Evolutionary conservation across 2,113 vertebrate genomes (phyloP).

Genomic region (Bubo blakistoni): DNA sequence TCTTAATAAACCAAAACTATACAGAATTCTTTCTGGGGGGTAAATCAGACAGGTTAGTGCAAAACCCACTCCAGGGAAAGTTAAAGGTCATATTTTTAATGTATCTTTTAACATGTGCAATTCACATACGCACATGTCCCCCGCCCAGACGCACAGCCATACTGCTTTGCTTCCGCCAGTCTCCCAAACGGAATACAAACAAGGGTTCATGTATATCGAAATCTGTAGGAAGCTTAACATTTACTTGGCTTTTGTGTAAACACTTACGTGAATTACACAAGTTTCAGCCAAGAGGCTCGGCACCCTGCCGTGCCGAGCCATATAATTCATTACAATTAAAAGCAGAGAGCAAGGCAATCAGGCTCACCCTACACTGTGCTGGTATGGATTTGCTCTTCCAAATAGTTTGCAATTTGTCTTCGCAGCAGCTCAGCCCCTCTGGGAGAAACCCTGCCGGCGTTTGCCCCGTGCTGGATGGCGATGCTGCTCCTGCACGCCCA

Average conservation of each 20-base stretch:
- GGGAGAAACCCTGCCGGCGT: background rate
- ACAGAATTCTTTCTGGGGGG: fast-evolving
- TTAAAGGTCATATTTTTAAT: background rate
- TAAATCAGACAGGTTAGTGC: background rate
- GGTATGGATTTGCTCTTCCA: constrained; percentile 8
- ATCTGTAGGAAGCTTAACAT: constrained; percentile 55
- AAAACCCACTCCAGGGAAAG: background rate
- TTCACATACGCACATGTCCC: background rate
- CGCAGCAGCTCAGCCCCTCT: background rate
- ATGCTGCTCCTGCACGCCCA: background rate
- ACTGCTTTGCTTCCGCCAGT: background rate
- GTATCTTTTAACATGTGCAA: background rate
- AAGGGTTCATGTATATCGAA: background rate
- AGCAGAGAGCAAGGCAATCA: constrained; percentile 41
- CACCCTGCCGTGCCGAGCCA: background rate
- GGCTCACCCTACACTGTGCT: background rate
- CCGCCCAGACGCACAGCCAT: background rate
- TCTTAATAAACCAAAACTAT: background rate
- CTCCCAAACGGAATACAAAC: constrained; percentile 6
- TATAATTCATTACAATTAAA: constrained; percentile 57
- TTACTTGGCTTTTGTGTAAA: constrained; percentile 64
- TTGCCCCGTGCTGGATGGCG: background rate
- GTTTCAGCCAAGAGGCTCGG: constrained; percentile 35
- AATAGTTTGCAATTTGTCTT: constrained; percentile 10
- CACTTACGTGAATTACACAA: constrained; percentile 42